Conservation (phyloP, 2,888 invertebrate genomes). For the Pecten maximus region DNA sequence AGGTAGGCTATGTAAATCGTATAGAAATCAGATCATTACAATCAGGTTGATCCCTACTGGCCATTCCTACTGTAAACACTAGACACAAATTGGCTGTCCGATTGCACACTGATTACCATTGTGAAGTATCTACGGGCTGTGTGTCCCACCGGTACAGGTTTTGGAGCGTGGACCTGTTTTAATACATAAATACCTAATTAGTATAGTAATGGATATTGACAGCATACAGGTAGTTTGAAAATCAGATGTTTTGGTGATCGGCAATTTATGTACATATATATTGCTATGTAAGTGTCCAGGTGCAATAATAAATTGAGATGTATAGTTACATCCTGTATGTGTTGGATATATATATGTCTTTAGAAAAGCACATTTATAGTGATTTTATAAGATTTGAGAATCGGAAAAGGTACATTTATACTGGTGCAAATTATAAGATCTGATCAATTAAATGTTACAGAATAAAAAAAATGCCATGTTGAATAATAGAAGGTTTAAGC, state of each 20-base stretch:
- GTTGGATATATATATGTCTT: not conserved
- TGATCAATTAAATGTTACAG: not conserved
- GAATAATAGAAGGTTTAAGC: not conserved
- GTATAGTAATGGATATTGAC: not conserved
- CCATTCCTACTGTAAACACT: not conserved
- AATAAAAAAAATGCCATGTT: not conserved
- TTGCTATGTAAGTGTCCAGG: not conserved
- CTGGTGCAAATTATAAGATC: not conserved
- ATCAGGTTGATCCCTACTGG: not conserved
- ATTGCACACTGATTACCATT: not conserved
- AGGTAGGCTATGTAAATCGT: constrained; percentile 10
- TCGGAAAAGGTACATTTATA: not conserved
- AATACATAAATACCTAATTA: constrained; percentile 26
- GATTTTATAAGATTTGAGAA: not conserved
- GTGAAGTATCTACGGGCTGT: not conserved
- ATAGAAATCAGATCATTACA: constrained; percentile 3
- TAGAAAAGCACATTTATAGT: not conserved
- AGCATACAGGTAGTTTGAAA: not conserved
- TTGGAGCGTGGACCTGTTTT: not conserved
- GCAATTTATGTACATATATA: not conserved
- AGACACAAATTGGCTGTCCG: not conserved
- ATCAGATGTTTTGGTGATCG: not conserved
- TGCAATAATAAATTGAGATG: not conserved
- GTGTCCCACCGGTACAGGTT: not conserved
- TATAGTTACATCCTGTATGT: too few species aligned